Evolutionary conservation across 2,797 vertebrate species (phyloP).

Genomic region (Phrynocephalus forsythii): DNA sequence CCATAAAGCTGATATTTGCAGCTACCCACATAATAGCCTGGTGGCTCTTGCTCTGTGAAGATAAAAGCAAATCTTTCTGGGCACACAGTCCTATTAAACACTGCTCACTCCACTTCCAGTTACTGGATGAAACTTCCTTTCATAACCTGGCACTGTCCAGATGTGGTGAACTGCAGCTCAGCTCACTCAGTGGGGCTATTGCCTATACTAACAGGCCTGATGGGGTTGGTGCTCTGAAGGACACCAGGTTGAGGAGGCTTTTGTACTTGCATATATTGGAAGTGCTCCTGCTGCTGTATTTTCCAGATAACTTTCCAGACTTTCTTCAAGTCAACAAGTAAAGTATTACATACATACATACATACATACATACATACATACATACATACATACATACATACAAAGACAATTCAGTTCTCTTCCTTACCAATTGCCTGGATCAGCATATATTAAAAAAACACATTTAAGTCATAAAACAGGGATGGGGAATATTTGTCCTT

Average conservation of each 20-base stretch:
- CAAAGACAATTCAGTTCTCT: no score
- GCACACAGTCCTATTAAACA: neutral
- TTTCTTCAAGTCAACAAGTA: neutral
- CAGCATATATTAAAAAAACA: no score
- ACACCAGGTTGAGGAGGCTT: neutral
- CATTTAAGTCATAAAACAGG: neutral
- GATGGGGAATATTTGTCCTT: no score
- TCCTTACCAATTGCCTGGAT: no score
- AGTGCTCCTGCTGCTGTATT: constrained; percentile 21
- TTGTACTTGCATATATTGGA: neutral
- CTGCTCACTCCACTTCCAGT: neutral
- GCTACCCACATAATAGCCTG: fast-evolving
- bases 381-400: no score
- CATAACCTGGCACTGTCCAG: neutral
- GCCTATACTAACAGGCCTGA: neutral
- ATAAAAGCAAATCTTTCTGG: neutral
- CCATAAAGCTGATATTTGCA: neutral
- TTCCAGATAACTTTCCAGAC: fast-evolving
- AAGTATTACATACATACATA: neutral
- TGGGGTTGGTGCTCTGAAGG: neutral
- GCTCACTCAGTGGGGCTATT: no score
- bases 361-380: no score
- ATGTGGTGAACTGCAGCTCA: neutral
- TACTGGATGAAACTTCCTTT: neutral
- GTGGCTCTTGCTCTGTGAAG: neutral